These are phyloP conservation scores for Orchesella flavescens DNA, from an alignment of 2,888 invertebrate species.

Conservation along the genomic window DNA sequence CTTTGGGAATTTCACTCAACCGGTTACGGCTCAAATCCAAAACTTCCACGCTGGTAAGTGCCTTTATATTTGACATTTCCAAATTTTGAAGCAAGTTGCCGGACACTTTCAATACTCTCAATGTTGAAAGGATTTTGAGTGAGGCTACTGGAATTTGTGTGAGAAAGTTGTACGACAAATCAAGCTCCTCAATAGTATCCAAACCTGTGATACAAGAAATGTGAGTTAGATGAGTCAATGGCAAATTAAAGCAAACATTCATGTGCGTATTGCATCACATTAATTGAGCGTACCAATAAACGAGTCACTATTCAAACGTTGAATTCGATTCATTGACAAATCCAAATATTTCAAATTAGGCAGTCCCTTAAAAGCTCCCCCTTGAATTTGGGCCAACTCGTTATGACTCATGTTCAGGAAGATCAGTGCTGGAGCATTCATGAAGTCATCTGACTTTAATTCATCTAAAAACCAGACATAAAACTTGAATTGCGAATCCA, in stretches of 20 bases:
- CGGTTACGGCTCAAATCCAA: slow-evolving; percentile 89
- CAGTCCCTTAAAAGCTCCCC: slow-evolving; percentile 83
- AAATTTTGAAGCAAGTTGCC: slow-evolving; percentile 90
- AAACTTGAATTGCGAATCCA: too few relatives aligned
- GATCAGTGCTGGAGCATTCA: slow-evolving; percentile 82
- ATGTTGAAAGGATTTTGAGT: slow-evolving; percentile 80
- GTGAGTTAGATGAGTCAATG: background rate
- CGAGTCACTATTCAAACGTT: slow-evolving; percentile 87
- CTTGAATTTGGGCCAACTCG: slow-evolving; percentile 84
- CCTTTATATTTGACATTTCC: slow-evolving; percentile 83
- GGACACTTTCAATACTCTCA: slow-evolving; percentile 86
- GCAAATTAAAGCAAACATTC: background rate
- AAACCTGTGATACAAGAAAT: slow-evolving; percentile 77
- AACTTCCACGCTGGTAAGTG: slow-evolving; percentile 81
- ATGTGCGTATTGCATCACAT: background rate
- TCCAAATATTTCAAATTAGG: slow-evolving; percentile 81
- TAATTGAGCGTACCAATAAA: slow-evolving; percentile 78
- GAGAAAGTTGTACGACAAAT: slow-evolving; percentile 90
- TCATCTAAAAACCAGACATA: slow-evolving; percentile 78
- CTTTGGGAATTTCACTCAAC: slow-evolving; percentile 86
- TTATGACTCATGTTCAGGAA: slow-evolving; percentile 87
- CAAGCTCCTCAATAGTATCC: slow-evolving; percentile 84
- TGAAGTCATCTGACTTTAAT: slow-evolving; percentile 82
- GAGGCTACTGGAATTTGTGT: slow-evolving; percentile 86
- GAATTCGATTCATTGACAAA: slow-evolving; percentile 85